phyloP scores from a whole-genome alignment of 2,888 invertebrate species.

The Platycheirus rosarum region DNA sequence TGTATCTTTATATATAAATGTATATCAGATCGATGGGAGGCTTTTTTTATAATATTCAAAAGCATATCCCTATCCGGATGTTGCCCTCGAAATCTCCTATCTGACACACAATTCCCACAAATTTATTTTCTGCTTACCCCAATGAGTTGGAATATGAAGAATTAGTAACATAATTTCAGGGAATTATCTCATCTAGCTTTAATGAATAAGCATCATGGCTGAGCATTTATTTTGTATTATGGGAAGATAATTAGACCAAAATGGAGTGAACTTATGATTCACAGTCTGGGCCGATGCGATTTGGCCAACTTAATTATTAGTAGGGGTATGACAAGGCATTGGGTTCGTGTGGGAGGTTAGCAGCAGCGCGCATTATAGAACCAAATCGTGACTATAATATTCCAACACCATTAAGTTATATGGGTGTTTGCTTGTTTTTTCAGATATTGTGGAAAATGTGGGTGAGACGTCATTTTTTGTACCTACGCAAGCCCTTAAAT shows the following conservation, averaged over 20 bases:
- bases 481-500: constrained; percentile 36
- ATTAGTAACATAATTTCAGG: constrained; percentile 62
- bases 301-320: constrained; percentile 29
- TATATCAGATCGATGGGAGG: constrained; percentile 4
- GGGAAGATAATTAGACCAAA: constrained; percentile 58
- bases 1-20: not conserved
- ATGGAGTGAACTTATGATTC: constrained; percentile 48
- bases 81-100: constrained; percentile 14
- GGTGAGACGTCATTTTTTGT: not conserved
- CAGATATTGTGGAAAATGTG: not conserved
- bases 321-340: constrained; percentile 31
- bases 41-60: constrained; percentile 30
- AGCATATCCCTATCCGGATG: constrained; percentile 53
- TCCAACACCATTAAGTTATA: constrained; percentile 9
- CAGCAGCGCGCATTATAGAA: constrained; percentile 12
- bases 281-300: not conserved
- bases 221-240: constrained; percentile 25
- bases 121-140: constrained; percentile 15
- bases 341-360: constrained; percentile 31
- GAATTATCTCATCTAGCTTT: constrained; percentile 46
- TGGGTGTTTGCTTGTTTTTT: not conserved
- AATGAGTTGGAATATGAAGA: constrained; percentile 33
- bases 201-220: constrained; percentile 13
- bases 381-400: constrained; percentile 26
- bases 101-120: constrained; percentile 49